Conservation (phyloP, 2,888 invertebrate genomes). For the Leptinotarsa peninsularis region DNA sequence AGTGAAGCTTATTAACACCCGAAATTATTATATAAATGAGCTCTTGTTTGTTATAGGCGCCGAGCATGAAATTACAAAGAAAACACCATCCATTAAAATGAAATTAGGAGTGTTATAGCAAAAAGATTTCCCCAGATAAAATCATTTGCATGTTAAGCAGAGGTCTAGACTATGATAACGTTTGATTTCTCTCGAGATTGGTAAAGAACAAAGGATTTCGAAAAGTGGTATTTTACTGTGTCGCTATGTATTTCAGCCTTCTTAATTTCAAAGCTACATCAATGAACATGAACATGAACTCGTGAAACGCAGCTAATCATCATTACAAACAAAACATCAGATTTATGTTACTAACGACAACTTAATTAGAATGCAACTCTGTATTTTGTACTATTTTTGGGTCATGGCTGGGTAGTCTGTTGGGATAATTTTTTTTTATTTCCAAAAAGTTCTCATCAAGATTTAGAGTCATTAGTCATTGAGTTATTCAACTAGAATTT, state of each 20-base stretch:
- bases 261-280: background rate
- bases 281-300: too few relatives aligned
- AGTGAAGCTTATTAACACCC: background rate
- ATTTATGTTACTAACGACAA: too few relatives aligned
- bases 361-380: too few relatives aligned
- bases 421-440: too few relatives aligned
- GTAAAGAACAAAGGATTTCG: background rate
- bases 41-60: background rate
- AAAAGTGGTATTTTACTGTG: background rate
- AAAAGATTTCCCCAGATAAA: constrained; percentile 31
- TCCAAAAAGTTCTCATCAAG: too few relatives aligned
- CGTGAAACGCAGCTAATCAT: too few relatives aligned
- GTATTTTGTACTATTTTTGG: too few relatives aligned
- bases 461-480: too few relatives aligned
- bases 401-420: too few relatives aligned
- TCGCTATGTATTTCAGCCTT: background rate
- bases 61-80: constrained; percentile 1
- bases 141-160: constrained; percentile 31
- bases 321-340: too few relatives aligned
- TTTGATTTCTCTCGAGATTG: background rate
- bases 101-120: constrained; percentile 10
- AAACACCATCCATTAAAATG: constrained; percentile 5
- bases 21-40: background rate
- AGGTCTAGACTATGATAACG: constrained; percentile 13
- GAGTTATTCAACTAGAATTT: too few relatives aligned